These are phyloP conservation scores for Sesia apiformis DNA, from an alignment of 2,888 invertebrate genomes.

Conservation along the genomic window DNA sequence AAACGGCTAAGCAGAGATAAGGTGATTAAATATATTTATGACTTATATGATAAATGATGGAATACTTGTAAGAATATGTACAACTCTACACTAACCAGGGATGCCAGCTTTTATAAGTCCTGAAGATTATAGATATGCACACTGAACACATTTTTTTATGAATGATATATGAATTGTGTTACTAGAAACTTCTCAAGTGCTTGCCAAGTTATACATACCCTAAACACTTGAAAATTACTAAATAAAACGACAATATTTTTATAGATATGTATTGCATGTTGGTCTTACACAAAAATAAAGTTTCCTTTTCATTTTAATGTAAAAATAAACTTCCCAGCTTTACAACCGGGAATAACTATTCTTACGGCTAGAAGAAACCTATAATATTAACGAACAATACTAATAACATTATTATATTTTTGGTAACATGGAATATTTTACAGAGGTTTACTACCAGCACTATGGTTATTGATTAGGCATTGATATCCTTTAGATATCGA, in stretches of 20 bases:
- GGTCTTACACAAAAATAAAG: conserved; percentile 71
- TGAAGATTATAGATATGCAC: no score
- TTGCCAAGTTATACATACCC: no score
- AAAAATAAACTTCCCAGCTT: conserved; percentile 68
- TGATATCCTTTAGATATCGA: neutral
- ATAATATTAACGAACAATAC: conserved; percentile 57
- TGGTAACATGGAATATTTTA: conserved; percentile 63
- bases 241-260: conserved; percentile 8
- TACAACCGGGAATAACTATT: conserved; percentile 59
- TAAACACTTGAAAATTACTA: no score
- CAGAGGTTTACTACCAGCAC: conserved; percentile 17
- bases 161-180: no score
- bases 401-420: conserved; percentile 58
- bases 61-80: no score
- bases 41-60: no score
- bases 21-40: no score
- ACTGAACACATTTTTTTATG: no score
- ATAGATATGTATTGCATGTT: conserved; percentile 70
- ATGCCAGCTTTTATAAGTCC: no score
- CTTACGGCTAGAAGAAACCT: conserved; percentile 56
- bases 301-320: conserved; percentile 57
- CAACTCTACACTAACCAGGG: no score
- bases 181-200: no score
- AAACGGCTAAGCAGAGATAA: no score
- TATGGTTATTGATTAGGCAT: neutral